Percentiles rank a stretch among this genome's conserved stretches.
These are phyloP conservation scores for Yoshiicerus persimilis DNA, from an alignment of 1,140 invertebrate species.

Conservation along the genomic window DNA sequence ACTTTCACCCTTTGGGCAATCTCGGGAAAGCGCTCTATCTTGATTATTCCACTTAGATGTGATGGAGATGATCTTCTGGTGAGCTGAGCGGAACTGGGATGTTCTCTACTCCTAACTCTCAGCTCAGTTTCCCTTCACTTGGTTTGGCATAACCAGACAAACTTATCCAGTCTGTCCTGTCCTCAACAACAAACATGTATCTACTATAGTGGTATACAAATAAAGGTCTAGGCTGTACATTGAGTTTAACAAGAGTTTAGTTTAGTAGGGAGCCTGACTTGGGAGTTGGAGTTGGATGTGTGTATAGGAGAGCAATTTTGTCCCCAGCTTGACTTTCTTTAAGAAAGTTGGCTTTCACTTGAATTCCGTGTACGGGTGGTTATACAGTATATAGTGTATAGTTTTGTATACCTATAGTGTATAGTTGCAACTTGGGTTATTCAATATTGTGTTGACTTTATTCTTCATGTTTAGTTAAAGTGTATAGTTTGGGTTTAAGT, in stretches of 20 bases:
- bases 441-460: neutral
- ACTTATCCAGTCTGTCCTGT: neutral
- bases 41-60: slow-evolving; percentile 38
- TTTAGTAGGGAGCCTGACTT: neutral
- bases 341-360: neutral
- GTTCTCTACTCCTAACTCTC: neutral
- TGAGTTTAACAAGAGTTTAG: neutral
- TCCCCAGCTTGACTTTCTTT: neutral
- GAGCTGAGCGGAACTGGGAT: neutral
- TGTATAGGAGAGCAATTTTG: neutral
- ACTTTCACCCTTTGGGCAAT: slow-evolving; percentile 23
- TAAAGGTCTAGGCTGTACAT: too few relatives aligned
- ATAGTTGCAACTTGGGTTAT: too few relatives aligned
- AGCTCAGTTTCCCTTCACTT: neutral
- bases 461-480: neutral
- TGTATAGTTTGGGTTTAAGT: neutral
- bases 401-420: too few relatives aligned
- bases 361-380: neutral
- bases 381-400: neutral
- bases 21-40: slow-evolving; percentile 33
- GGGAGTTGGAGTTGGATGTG: neutral
- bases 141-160: neutral
- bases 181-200: neutral
- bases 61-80: slow-evolving; percentile 34
- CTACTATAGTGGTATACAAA: neutral